Conservation (phyloP, 2,888 invertebrate genomes). For the Acholoe squamosa region DNA sequence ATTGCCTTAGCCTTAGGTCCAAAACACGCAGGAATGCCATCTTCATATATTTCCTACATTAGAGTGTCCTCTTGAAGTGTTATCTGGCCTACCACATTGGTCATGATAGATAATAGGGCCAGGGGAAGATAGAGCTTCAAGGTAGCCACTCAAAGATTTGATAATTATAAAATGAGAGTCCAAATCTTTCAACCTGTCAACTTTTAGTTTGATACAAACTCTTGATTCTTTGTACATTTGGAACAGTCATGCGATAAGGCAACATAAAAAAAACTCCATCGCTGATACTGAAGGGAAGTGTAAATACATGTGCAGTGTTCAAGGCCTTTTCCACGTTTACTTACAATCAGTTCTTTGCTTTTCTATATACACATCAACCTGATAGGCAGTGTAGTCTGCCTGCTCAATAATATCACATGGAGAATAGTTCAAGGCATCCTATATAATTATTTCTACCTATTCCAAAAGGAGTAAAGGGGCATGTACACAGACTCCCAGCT, state of each 20-base stretch:
- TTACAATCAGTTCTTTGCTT: not conserved
- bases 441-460: not conserved
- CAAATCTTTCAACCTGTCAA: too few relatives aligned
- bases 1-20: too few relatives aligned
- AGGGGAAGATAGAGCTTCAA: too few relatives aligned
- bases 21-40: too few relatives aligned
- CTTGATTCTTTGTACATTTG: not conserved
- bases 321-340: not conserved
- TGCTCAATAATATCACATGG: conserved; percentile 12
- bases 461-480: not conserved
- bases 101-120: too few relatives aligned
- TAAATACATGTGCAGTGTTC: not conserved
- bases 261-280: not conserved
- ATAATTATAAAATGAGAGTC: too few relatives aligned
- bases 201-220: too few relatives aligned
- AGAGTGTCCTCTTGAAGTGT: too few relatives aligned
- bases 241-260: not conserved
- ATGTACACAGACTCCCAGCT: too few relatives aligned
- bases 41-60: too few relatives aligned
- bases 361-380: not conserved
- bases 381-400: not conserved
- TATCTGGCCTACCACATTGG: too few relatives aligned
- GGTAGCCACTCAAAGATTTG: too few relatives aligned
- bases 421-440: conserved; percentile 22
- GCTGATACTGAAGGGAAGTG: not conserved